These are phyloP conservation scores for Platichthys stellatus DNA, from an alignment of 2,113 vertebrate genomes.

Conservation along the genomic window DNA sequence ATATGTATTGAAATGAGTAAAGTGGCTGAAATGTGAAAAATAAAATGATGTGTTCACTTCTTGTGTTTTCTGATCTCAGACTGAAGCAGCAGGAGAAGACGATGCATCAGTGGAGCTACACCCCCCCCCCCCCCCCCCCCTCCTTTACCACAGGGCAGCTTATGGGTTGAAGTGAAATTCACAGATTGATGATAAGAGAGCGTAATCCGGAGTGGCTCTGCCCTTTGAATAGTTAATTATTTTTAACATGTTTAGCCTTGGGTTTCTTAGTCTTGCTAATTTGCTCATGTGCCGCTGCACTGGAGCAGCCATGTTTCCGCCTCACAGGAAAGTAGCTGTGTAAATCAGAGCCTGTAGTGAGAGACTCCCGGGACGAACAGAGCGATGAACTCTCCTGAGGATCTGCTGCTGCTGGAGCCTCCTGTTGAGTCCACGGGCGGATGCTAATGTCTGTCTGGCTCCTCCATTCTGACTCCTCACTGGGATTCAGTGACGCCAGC, in stretches of 20 bases:
- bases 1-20: neutral
- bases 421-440: constrained; percentile 29
- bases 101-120: neutral
- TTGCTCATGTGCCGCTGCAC: constrained; percentile 46
- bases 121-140: neutral
- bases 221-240: constrained; percentile 62
- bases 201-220: constrained; percentile 1
- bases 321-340: constrained; percentile 54
- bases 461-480: neutral
- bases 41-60: too few relatives aligned
- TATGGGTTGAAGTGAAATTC: neutral
- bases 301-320: constrained; percentile 36
- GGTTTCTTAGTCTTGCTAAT: constrained; percentile 74
- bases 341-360: constrained; percentile 38
- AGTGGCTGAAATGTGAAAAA: neutral
- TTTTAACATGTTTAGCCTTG: constrained; percentile 53
- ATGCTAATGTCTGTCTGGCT: constrained; percentile 23
- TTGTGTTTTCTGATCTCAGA: neutral
- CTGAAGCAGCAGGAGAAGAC: neutral
- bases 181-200: constrained; percentile 23
- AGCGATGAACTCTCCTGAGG: constrained; percentile 47
- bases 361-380: constrained; percentile 47
- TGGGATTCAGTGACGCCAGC: neutral
- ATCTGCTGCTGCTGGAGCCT: constrained; percentile 29
- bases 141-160: constrained; percentile 1